A percentile compares a stretch with the other conserved stretches of the same genome.
Evolutionary conservation across 2,797 vertebrate genomes (phyloP).

Genomic region (Cheirogaleus major): DNA sequence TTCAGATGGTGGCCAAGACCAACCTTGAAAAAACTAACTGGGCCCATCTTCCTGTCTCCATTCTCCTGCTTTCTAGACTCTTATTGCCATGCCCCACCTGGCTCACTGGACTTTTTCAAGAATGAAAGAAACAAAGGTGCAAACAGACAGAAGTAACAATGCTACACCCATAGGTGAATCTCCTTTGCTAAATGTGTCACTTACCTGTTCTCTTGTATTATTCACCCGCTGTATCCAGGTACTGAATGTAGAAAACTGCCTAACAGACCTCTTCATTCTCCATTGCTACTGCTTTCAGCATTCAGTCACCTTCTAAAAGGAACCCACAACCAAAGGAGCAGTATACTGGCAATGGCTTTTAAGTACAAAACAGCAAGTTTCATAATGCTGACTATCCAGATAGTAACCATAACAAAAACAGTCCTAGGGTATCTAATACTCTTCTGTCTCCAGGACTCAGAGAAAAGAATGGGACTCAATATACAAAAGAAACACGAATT

Average conservation of each 20-base stretch:
- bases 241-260: neutral
- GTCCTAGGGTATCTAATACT: neutral
- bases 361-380: neutral
- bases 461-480: neutral
- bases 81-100: neutral
- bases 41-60: neutral
- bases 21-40: neutral
- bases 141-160: neutral
- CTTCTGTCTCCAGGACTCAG: neutral
- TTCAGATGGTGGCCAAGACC: neutral
- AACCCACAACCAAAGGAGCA: neutral
- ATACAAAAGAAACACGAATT: neutral
- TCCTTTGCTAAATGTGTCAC: neutral
- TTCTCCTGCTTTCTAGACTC: neutral
- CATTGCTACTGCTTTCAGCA: conserved; percentile 5
- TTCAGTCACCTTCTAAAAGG: conserved; percentile 1
- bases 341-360: neutral
- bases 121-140: neutral
- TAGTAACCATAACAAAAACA: neutral
- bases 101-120: neutral
- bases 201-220: neutral
- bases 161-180: rapidly evolving
- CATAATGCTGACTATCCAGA: conserved; percentile 11
- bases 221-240: neutral
- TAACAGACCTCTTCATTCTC: neutral